Base-by-base conservation (phyloP, 2,888 invertebrate genomes). In the Tanypteryx hageni region DNA sequence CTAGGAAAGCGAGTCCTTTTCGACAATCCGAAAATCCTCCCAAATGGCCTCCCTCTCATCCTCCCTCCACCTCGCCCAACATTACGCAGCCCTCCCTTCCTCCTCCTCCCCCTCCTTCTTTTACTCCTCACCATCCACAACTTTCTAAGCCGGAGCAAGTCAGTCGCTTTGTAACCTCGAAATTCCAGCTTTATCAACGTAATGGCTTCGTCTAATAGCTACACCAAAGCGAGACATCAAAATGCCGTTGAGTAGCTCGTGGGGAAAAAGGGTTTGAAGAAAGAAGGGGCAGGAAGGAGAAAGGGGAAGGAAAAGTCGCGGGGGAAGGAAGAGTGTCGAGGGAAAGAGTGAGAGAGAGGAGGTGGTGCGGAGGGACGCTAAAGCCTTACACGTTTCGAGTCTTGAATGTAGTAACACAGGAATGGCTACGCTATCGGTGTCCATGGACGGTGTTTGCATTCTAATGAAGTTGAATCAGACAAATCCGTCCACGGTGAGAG, bases 151-250 rank as follows among this genome's bases (percentile, higher is more conserved):
- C 27, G 76, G n/a, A n/a, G 22, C 76, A 27, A 16, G 18, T n/a
- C 11, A 27, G n/a, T 11, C n/a, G n/a, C 16, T 3, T 76, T 27
- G 8, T 27, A n/a, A 76, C 22, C n/a, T 81, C n/a, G 44, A 82
- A 82, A 82, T 82, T 82, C 82, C 82, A 82, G 82, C 82, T 44
- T 82, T 27, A 82, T 82, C 82, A 82, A 82, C 82, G 27, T 82
- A 27, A 82, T 82, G 82, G 82, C 82, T 13, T n/a, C 76, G 22
- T n/a, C 76, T 82, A 82, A 82, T 44, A 82, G 82, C 82, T 44
- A 82, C 82, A 82, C 82, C 82, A 31, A 11, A 44, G 82, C 31
- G 82, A 82, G 82, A 44, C 82, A 82, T 82, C 82, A 82, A 82
- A 82, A 82, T 82, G 44, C 82, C 82, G 82, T 31, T 27, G 82